Percentiles rank a stretch among this genome's conserved stretches.
Conservation (phyloP, 2,888 invertebrate genomes). For the Adelognathus sp. region DNA sequence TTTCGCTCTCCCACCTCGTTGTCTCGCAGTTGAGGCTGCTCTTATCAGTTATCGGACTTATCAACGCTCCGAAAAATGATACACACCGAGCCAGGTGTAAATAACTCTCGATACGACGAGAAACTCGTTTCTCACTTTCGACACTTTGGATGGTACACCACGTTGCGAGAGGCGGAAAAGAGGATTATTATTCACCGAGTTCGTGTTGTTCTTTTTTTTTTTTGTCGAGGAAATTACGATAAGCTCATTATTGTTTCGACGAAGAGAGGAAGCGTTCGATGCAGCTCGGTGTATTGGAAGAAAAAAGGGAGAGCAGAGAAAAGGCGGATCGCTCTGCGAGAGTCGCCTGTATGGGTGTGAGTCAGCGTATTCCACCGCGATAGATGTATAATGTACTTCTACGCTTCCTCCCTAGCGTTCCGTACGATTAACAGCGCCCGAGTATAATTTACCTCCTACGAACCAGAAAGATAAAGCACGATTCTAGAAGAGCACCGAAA, state of each 20-base stretch:
- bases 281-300: not conserved
- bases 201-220: not conserved
- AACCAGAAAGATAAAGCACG: conserved; percentile 58
- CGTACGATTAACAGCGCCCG: conserved; percentile 7
- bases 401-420: conserved; percentile 27
- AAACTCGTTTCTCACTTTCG: conserved; percentile 7
- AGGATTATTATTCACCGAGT: not conserved
- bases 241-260: conserved; percentile 1
- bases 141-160: not conserved
- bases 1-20: not conserved
- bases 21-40: conserved; percentile 10
- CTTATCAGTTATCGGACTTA: conserved; percentile 56
- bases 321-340: not conserved
- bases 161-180: not conserved
- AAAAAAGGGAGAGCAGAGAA: not conserved
- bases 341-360: not conserved
- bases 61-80: conserved; percentile 49
- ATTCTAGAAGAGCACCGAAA: conserved; percentile 45
- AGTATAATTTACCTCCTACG: conserved; percentile 52
- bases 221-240: conserved; percentile 20
- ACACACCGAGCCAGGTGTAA: conserved; percentile 38
- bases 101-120: conserved; percentile 25
- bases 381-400: not conserved
- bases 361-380: not conserved
- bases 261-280: not conserved